phyloP scores from a whole-genome alignment of 2,797 vertebrate species.

The Melanogrammus aeglefinus region DNA sequence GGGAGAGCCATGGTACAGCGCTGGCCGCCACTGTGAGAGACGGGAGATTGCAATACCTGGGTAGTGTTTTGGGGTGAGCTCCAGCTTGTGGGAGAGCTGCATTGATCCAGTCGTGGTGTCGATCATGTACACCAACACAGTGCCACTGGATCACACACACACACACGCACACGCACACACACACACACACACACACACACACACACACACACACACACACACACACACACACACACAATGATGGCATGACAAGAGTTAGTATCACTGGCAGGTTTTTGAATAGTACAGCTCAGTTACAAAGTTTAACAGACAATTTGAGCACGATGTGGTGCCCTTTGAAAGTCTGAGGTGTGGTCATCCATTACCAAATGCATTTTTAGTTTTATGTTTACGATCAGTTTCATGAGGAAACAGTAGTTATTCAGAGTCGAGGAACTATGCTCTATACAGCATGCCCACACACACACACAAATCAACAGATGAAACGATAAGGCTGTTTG shows the following conservation, averaged over 20 bases:
- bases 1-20: conserved; percentile 48
- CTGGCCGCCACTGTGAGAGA: not conserved
- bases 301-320: too few relatives aligned
- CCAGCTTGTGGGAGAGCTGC: conserved; percentile 96
- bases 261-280: too few relatives aligned
- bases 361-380: too few relatives aligned
- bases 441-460: too few relatives aligned
- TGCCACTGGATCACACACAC: conserved; percentile 76
- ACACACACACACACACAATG: not conserved
- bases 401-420: too few relatives aligned
- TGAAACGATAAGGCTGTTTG: not conserved
- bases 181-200: not conserved
- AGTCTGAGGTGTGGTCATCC: too few relatives aligned
- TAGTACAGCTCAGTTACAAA: too few relatives aligned
- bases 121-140: conserved; percentile 93
- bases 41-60: conserved; percentile 62
- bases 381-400: too few relatives aligned
- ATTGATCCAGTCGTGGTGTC: conserved; percentile 93
- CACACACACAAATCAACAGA: not conserved
- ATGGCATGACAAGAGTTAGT: too few relatives aligned
- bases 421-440: too few relatives aligned
- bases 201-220: not conserved
- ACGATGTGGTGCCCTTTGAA: too few relatives aligned
- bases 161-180: not conserved
- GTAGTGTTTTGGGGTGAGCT: conserved; percentile 96